phyloP scores from a whole-genome alignment of 2,113 vertebrate genomes.

The Lathamus discolor region DNA sequence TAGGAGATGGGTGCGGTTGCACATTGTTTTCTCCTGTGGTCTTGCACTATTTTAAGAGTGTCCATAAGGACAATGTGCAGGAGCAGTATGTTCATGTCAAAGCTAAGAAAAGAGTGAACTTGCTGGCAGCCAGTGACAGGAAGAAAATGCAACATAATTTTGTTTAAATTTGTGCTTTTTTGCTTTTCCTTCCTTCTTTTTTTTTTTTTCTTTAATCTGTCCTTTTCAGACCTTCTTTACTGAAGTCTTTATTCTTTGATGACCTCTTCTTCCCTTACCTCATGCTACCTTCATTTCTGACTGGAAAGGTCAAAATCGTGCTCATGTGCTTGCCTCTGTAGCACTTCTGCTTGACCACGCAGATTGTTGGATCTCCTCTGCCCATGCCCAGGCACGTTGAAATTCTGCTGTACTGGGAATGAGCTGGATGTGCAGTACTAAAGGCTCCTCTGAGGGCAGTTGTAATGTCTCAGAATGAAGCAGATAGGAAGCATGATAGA shows the following conservation, averaged over 20 bases:
- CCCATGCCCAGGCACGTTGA: background rate
- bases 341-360: background rate
- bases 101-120: background rate
- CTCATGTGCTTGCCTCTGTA: background rate
- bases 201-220: background rate
- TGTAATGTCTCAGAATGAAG: background rate
- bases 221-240: background rate
- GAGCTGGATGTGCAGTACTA: background rate
- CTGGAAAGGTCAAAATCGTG: background rate
- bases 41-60: background rate
- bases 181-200: background rate
- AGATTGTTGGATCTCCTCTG: background rate
- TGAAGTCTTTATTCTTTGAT: background rate
- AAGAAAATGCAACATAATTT: background rate
- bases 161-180: background rate
- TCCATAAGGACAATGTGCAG: background rate
- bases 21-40: background rate
- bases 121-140: background rate
- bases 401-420: background rate
- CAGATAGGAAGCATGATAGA: background rate
- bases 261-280: background rate
- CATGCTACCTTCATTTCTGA: background rate
- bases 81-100: background rate
- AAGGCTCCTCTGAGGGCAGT: background rate
- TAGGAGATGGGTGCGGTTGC: background rate